phyloP scores from a whole-genome alignment of 2,888 invertebrate genomes.

The Cantharis lateralis region DNA sequence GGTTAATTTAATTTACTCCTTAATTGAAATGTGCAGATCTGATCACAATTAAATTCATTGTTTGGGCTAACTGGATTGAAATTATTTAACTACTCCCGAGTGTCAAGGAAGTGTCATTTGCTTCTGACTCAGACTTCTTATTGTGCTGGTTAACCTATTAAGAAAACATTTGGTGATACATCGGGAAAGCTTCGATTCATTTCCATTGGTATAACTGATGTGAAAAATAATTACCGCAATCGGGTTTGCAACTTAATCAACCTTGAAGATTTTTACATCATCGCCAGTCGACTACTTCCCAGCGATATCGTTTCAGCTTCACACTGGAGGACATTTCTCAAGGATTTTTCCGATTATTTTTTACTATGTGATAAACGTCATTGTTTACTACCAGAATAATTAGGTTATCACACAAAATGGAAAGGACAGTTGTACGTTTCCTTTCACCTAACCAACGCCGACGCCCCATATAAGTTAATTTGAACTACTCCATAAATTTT shows the following conservation, averaged over 20 bases:
- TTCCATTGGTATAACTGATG: neutral
- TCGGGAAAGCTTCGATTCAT: neutral
- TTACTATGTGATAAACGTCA: neutral
- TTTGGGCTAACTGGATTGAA: neutral
- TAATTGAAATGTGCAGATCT: conserved; percentile 3
- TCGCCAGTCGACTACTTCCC: neutral
- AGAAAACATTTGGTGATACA: neutral
- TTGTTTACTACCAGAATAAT: neutral
- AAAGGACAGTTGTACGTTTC: neutral
- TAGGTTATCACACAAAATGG: neutral
- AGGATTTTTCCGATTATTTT: neutral
- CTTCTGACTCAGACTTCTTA: neutral
- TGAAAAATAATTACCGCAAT: neutral
- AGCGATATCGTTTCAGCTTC: neutral
- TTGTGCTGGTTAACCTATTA: neutral
- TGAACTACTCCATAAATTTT: neutral
- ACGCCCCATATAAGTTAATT: neutral
- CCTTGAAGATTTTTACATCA: neutral
- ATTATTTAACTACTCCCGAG: neutral
- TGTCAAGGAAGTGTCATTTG: neutral
- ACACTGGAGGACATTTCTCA: neutral
- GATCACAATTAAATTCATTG: neutral
- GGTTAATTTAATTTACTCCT: neutral
- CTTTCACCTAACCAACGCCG: neutral
- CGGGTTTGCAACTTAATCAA: neutral